Evolutionary conservation across 1,140 invertebrate species (phyloP), one percentile per base, ranked within the genome.

Genomic region (Leguminivora glycinivorella): DNA sequence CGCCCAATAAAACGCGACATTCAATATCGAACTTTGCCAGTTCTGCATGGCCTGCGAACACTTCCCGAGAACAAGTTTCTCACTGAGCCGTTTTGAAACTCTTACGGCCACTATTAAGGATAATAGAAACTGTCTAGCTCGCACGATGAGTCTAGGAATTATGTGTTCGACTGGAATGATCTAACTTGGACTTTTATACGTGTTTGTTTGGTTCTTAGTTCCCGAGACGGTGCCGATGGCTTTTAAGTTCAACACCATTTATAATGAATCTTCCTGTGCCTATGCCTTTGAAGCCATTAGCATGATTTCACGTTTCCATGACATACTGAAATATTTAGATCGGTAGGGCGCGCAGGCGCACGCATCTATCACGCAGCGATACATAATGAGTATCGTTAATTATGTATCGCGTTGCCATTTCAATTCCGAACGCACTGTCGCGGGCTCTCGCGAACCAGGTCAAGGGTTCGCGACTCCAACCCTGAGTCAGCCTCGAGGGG

Each of bases 21-120:
- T 82, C 85, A 84, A 83, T 88, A 84, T 82, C 82, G 74, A 91
- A 91, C 72, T 91, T 89, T 75, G 77, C 77, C 66, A 73, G 76
- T 74, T 81, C 80, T 83, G 79, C 80, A 78, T 82, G 80, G 81
- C 76, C 81, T 78, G 80, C 80, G 79, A 86, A 87, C 83, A 81
- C 83, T 84, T 84, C 78, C 77, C 75, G 73, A 81, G 85, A 83
- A 83, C 83, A 89, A 89, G 85, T 89, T 89, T 89, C 77, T 87
- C 84, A 87, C 75, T 72, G 78, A 86, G 83, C 83, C 87, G 85
- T 90, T 90, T 90, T 90, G 89, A 89, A 91, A 89, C 86, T 89
- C 84, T 87, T 80, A 85, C 83, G 79, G 79, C 81, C 76, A 82
- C 85, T 88, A 90, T 89, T 90, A 89, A 81, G 87, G 87, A 89